phyloP scores from a whole-genome alignment of 2,113 vertebrate species.

The Urocynchramus pylzowi region DNA sequence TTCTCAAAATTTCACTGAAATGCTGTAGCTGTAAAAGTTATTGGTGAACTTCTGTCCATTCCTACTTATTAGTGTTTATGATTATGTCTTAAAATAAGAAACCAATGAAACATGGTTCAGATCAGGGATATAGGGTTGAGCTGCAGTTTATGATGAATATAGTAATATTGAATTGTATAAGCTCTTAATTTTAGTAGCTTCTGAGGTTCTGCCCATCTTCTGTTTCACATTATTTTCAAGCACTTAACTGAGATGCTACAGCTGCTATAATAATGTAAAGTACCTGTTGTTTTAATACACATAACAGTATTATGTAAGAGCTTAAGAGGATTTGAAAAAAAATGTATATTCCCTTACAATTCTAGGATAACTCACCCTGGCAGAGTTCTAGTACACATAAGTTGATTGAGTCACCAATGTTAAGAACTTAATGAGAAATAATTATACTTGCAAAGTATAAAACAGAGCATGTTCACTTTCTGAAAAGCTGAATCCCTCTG shows the following conservation, averaged over 20 bases:
- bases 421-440: background rate
- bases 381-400: background rate
- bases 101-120: background rate
- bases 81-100: background rate
- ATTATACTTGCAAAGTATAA: background rate
- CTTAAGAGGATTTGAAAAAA: conserved; percentile 43
- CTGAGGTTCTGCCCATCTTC: background rate
- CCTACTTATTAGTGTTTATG: background rate
- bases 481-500: background rate
- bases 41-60: background rate
- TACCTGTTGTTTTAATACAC: conserved; percentile 1
- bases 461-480: background rate
- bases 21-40: background rate
- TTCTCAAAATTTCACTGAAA: background rate
- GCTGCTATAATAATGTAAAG: background rate
- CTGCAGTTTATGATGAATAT: background rate
- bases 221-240: background rate
- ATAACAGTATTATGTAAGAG: conserved; percentile 25
- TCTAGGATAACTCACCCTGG: background rate
- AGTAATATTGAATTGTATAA: background rate
- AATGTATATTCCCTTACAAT: background rate
- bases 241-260: background rate
- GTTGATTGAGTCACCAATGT: background rate
- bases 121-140: background rate
- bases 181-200: background rate